Evolutionary conservation across 1,140 invertebrate genomes (phyloP), one percentile per base, ranked within the genome.

Genomic region (Meteorus sp.): DNA sequence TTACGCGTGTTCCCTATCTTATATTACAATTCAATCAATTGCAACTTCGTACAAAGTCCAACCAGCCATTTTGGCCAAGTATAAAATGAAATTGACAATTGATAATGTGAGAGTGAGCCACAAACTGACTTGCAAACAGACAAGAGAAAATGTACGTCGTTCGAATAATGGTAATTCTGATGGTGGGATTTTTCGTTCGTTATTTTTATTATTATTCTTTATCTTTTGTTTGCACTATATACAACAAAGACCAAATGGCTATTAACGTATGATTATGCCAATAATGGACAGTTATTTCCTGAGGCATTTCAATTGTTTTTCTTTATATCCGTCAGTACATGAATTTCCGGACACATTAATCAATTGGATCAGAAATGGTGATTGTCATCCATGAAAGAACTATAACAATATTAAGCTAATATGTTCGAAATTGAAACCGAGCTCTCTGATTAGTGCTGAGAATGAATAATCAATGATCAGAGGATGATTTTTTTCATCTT

Each of bases 391-490:
- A 29, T 55, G 43, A 13, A 22, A 50, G 7, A 17, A 31, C 20
- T 58, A 27, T 59, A 61, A 65, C 58, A 62, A 51, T 65, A 48
- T 52, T 64, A 66, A 65, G 63, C 66, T 23, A 51, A 58, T 31
- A 19, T 1, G 9, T 23, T 48, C 37, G n/a, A 51, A 50, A 39
- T 50, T 39, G n/a, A 13, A 31, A 68, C 71, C 63, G 69, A 75
- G 74, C 75, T 79, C 76, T 78, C 72, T 76, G 17, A 73, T 68
- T 73, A 77, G 76, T 74, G 67, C 67, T 72, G 69, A 71, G 70
- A n/a, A n/a, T n/a, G n/a, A n/a, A n/a, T n/a, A n/a, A n/a, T n/a
- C n/a, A n/a, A n/a, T n/a, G n/a, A 56, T 55, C 73, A 76, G 67
- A 76, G 63, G 60, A 76, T 79, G 77, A 78, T 79, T 77, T 71